Conservation (phyloP, 2,888 invertebrate species). For the Andrena marginata region DNA sequence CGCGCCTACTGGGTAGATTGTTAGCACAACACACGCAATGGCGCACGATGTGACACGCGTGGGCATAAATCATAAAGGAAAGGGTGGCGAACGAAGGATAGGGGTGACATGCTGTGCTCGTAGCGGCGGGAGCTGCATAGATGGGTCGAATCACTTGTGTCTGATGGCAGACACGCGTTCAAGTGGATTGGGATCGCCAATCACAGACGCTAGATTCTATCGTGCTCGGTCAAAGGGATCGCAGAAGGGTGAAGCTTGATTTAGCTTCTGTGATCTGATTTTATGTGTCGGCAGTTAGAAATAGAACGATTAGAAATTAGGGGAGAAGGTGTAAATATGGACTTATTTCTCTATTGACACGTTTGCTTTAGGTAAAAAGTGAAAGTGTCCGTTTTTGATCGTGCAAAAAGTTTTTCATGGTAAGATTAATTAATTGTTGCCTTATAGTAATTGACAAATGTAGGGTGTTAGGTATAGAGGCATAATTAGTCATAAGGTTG, state of each 20-base stretch:
- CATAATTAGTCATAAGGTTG: too few relatives aligned
- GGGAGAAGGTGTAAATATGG: too few relatives aligned
- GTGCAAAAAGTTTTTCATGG: too few relatives aligned
- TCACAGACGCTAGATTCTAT: not conserved
- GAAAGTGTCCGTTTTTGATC: too few relatives aligned
- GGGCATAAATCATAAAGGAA: conserved; percentile 46
- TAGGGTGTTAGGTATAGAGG: too few relatives aligned
- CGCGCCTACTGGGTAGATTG: conserved; percentile 38
- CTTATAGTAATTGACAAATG: too few relatives aligned
- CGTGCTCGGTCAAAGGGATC: not conserved
- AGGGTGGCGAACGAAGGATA: conserved; percentile 11
- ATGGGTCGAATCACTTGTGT: conserved; percentile 7
- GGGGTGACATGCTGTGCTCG: conserved; percentile 18
- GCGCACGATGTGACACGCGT: conserved; percentile 50
- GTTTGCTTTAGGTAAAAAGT: too few relatives aligned
- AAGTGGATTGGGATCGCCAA: conserved; percentile 1
- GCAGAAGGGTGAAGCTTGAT: not conserved
- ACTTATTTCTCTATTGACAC: too few relatives aligned
- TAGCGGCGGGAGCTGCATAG: conserved; percentile 1
- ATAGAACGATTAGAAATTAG: too few relatives aligned
- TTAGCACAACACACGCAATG: conserved; percentile 42
- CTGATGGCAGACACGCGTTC: conserved; percentile 10
- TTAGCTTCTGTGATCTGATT: not conserved
- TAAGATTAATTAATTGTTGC: too few relatives aligned
- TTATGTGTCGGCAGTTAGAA: too few relatives aligned